Base-by-base conservation (phyloP, 2,888 invertebrate species). In the Terebella lapidaria region DNA sequence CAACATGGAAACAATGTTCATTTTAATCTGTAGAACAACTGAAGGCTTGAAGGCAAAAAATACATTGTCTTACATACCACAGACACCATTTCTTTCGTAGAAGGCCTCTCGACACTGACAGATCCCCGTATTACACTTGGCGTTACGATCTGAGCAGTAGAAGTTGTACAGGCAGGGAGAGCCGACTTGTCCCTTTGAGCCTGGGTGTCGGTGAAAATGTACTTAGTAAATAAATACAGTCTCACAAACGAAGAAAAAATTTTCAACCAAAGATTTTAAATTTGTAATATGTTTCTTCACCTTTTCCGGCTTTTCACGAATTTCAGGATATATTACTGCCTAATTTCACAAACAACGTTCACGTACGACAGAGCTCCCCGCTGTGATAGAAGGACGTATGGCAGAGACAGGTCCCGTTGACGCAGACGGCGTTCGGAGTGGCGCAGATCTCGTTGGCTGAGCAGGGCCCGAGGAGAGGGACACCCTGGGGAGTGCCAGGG, bases 381-480 rank as follows among this genome's bases (percentile, higher is more conserved):
- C 28, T 54, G 29, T 27, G 10, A 49, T 62, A 64, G 56, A 59
- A 62, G 15, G 64, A 60, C 18, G 56, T 55, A 35, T 64, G 57
- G 27, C 66, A 66, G n/a, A 64, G 55, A 52, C 66, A 66, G 15
- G 64, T 66, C 5, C 64, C 64, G 53, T 66, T 66, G 49, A 45
- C 18, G 51, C 66, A 66, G n/a, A 62, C 56, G 22, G 64, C 54
- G 28, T 60, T 62, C 1, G 47, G 57, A 49, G 58, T 60, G 4
- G 20, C 24, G 25, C 65, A 65, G 10, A 58, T 56, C n/a, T 58
- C 56, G 4, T 27, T 26, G n/a, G 35, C n/a, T 26, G 51, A 24
- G 46, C 62, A 62, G 5, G 62, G 54, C 4, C 62, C 62, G 26
- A 52, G 45, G 1, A 64, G 57, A 10, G 57, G 35, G 18, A 61